Evolutionary conservation across 1,140 invertebrate species (phyloP).

Genomic region (Lordiphosa stackelbergi): DNA sequence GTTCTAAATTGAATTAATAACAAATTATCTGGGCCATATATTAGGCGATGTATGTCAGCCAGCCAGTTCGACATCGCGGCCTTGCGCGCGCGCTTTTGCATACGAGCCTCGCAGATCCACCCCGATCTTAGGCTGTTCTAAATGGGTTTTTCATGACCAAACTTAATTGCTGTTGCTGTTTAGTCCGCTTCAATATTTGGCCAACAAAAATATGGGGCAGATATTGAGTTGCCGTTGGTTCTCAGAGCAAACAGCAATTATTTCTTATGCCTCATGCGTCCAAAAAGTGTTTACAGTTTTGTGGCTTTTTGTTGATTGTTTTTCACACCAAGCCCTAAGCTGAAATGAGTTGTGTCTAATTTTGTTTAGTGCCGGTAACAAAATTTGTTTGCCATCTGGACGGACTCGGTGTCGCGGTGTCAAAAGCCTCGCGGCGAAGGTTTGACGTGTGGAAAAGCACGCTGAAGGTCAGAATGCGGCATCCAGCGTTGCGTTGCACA

Average conservation of each 20-base stretch:
- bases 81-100: slow-evolving; percentile 25
- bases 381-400: slow-evolving; percentile 58
- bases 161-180: slow-evolving; percentile 65
- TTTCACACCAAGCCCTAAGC: slow-evolving; percentile 49
- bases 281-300: slow-evolving; percentile 53
- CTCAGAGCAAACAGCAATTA: slow-evolving; percentile 40
- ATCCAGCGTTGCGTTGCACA: slow-evolving; percentile 32
- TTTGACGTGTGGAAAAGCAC: slow-evolving; percentile 23
- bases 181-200: slow-evolving; percentile 63
- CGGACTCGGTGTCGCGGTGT: slow-evolving; percentile 28
- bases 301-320: slow-evolving; percentile 18
- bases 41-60: slow-evolving; percentile 45
- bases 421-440: slow-evolving; percentile 35
- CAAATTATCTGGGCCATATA: slow-evolving; percentile 45
- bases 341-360: slow-evolving; percentile 63
- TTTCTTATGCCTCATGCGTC: slow-evolving; percentile 23
- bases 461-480: slow-evolving; percentile 47
- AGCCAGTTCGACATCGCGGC: slow-evolving; percentile 35
- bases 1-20: slow-evolving; percentile 38
- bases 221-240: slow-evolving; percentile 28
- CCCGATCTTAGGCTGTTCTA: slow-evolving; percentile 42
- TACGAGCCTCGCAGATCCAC: slow-evolving; percentile 14
- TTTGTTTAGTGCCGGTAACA: slow-evolving; percentile 54
- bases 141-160: slow-evolving; percentile 40
- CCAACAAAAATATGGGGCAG: slow-evolving; percentile 20